A percentile compares a stretch with the other conserved stretches of the same genome.
phyloP scores from a whole-genome alignment of 2,113 vertebrate genomes.

The Pandion haliaetus region DNA sequence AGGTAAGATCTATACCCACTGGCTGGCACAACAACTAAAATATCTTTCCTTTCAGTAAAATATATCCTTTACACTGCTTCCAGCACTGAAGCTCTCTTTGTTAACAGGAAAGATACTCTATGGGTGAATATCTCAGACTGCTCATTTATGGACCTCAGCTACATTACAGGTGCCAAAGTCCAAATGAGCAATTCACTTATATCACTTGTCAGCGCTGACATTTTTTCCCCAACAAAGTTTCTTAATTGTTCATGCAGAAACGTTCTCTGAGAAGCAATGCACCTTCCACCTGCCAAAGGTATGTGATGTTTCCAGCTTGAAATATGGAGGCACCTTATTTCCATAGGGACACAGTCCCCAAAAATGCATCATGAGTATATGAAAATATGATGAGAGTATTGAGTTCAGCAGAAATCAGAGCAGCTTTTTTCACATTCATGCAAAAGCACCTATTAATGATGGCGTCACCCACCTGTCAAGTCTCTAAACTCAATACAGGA shows the following conservation, averaged over 20 bases:
- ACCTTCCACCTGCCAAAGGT: neutral
- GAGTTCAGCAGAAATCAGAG: neutral
- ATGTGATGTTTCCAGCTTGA: neutral
- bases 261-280: neutral
- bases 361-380: neutral
- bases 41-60: neutral
- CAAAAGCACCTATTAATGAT: neutral
- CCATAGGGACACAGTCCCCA: neutral
- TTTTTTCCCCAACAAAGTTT: neutral
- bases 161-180: neutral
- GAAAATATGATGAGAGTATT: neutral
- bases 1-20: neutral
- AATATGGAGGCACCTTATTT: neutral
- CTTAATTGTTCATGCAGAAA: neutral
- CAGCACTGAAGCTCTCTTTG: neutral
- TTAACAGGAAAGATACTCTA: neutral
- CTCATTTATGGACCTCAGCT: neutral
- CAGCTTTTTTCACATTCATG: neutral
- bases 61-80: neutral
- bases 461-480: neutral
- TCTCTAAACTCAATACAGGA: neutral
- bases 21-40: neutral
- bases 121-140: neutral
- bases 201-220: neutral
- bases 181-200: neutral